Conservation (phyloP, 2,113 vertebrate genomes). For the Anser cygnoides region DNA sequence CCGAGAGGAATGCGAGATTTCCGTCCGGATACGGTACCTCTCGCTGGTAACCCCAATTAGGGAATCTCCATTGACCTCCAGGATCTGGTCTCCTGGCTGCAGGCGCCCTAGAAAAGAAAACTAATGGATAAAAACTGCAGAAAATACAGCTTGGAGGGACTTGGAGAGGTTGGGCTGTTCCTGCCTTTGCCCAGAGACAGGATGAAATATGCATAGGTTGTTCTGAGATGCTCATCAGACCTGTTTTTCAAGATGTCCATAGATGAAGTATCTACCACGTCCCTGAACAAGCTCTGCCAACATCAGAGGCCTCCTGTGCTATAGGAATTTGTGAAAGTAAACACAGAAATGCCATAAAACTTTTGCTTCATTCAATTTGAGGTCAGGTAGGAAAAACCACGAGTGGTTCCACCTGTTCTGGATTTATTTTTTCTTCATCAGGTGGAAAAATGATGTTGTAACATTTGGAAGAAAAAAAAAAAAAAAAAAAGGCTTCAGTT, state of each 20-base stretch:
- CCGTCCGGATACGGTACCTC: constrained; percentile 72
- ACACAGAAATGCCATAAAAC: neutral
- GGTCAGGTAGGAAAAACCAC: neutral
- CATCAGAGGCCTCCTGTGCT: neutral
- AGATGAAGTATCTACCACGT: constrained; percentile 6
- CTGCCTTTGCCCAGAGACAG: constrained; percentile 16
- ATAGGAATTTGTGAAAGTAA: neutral
- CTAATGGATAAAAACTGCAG: constrained; percentile 11
- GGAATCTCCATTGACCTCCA: constrained; percentile 91
- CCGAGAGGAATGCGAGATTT: neutral
- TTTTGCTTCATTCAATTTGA: neutral
- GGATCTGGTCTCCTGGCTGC: constrained; percentile 89
- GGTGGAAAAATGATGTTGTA: neutral
- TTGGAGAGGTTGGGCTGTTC: neutral
- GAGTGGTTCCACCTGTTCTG: neutral
- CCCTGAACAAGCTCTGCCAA: accelerated
- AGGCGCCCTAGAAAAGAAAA: constrained; percentile 80
- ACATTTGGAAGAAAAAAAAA: neutral
- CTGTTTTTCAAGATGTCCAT: neutral
- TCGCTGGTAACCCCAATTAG: constrained; percentile 88
- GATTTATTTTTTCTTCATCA: neutral
- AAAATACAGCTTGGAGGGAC: constrained; percentile 57
- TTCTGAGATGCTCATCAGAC: neutral
- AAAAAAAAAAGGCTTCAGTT: neutral
- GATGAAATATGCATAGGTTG: neutral